Evolutionary conservation across 2,888 invertebrate genomes (phyloP).

Genomic region (Tryphoninae sp.): DNA sequence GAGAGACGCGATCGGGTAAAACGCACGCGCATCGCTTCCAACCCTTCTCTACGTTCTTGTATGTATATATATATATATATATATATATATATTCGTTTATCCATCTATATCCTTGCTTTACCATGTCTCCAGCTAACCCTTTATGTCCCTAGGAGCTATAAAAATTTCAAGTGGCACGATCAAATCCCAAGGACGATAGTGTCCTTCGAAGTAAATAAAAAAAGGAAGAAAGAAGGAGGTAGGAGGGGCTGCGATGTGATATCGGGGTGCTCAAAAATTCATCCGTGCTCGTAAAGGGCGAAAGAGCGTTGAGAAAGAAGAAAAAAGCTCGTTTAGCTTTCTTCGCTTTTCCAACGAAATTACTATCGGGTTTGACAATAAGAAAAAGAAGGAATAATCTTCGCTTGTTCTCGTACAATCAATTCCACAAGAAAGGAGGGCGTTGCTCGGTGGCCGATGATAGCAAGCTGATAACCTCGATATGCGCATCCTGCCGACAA

Average conservation of each 20-base stretch:
- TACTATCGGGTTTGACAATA: background rate
- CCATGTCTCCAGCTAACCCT: conserved; percentile 1
- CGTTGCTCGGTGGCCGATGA: conserved; percentile 32
- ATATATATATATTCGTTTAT: conserved; percentile 5
- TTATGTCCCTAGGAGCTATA: conserved; percentile 7
- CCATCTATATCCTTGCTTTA: background rate
- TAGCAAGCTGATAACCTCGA: conserved; percentile 41
- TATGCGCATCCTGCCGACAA: conserved; percentile 55
- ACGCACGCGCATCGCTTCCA: conserved; percentile 52
- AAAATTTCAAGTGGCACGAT: conserved; percentile 13
- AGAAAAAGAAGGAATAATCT: background rate
- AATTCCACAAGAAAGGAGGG: conserved; percentile 3
- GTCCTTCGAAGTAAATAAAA: conserved; percentile 4
- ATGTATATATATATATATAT: conserved; percentile 20
- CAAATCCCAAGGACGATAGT: conserved; percentile 2
- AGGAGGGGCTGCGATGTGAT: conserved; percentile 10
- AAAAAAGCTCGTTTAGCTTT: background rate
- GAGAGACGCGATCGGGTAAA: conserved; percentile 47
- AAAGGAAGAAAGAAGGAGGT: background rate
- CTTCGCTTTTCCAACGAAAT: background rate
- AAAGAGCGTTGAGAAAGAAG: too few relatives aligned
- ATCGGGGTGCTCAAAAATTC: conserved; percentile 39
- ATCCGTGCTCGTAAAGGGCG: conserved; percentile 17
- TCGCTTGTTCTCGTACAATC: conserved; percentile 22
- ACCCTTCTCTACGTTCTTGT: conserved; percentile 13